Conservation (phyloP, 1,140 invertebrate genomes). For the Hylyphantes graminicola region DNA sequence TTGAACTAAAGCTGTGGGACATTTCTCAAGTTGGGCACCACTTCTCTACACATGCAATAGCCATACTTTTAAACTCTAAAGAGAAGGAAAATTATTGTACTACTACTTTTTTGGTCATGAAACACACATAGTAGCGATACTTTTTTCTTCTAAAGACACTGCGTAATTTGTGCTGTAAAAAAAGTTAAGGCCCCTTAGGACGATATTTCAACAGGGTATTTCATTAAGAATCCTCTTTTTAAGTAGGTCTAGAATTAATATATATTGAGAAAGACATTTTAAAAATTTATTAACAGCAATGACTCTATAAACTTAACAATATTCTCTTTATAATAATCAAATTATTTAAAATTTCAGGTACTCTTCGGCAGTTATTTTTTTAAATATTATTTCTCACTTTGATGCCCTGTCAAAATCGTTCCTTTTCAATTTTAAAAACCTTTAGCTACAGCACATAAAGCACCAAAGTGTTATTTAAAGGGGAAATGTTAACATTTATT, state of each 20-base stretch:
- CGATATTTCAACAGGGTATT: conserved; percentile 51
- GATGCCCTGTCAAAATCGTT: neutral
- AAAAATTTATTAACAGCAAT: neutral
- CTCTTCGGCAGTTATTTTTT: neutral
- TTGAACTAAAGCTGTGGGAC: no score
- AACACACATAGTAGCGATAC: conserved; percentile 32
- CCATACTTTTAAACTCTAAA: no score
- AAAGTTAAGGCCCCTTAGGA: conserved; percentile 55
- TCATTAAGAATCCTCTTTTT: neutral
- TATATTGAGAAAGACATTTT: neutral
- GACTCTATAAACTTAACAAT: neutral
- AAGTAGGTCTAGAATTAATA: neutral
- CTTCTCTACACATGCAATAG: no score
- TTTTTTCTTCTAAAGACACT: conserved; percentile 13
- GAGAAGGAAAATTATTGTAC: no score
- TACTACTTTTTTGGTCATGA: no score
- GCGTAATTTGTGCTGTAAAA: conserved; percentile 50
- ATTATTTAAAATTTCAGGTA: conserved; percentile 7
- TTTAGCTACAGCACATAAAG: conserved; percentile 48
- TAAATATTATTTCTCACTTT: neutral
- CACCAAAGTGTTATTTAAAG: conserved; percentile 45
- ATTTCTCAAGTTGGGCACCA: no score
- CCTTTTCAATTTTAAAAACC: conserved; percentile 31
- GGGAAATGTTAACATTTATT: conserved; percentile 26
- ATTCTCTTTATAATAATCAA: neutral